These are phyloP conservation scores for Choristoneura rosaceana DNA, from an alignment of 2,888 invertebrate genomes.

Conservation along the genomic window DNA sequence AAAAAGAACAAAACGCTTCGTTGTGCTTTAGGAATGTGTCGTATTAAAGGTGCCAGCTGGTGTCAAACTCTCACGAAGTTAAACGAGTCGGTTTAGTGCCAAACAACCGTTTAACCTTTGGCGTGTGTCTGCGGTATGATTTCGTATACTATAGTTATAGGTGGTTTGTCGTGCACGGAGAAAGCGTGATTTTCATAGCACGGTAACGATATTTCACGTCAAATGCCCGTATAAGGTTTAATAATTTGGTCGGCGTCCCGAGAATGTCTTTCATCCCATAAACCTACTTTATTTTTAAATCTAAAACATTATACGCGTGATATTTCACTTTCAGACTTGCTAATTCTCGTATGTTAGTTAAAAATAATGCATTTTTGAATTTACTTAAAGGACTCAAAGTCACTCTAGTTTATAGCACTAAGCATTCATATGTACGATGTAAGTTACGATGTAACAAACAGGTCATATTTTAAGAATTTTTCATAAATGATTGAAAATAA, in stretches of 20 bases:
- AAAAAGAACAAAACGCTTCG: not conserved
- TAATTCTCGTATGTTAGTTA: too few species aligned
- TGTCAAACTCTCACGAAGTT: conserved; percentile 46
- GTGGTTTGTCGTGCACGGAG: conserved; percentile 31
- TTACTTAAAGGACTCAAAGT: too few species aligned
- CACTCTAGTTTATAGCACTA: too few species aligned
- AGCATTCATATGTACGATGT: too few species aligned
- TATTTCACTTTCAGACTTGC: not conserved
- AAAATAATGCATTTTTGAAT: too few species aligned
- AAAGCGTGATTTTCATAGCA: conserved; percentile 35
- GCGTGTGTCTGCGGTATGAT: conserved; percentile 26
- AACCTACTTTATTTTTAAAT: conserved; percentile 6
- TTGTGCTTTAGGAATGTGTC: conserved; percentile 13
- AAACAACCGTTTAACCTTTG: conserved; percentile 59
- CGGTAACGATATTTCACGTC: conserved; percentile 29
- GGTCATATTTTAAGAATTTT: too few species aligned
- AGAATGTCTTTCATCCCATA: conserved; percentile 6
- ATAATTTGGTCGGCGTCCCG: conserved; percentile 1
- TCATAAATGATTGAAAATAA: too few species aligned
- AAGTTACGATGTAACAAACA: too few species aligned
- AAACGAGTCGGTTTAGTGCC: conserved; percentile 60
- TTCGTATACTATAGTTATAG: conserved; percentile 12
- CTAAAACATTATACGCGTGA: not conserved
- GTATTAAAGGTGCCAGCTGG: conserved; percentile 22
- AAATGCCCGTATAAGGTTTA: conserved; percentile 10